Base-by-base conservation (phyloP, 2,113 vertebrate species). In the Donacobius atricapilla region DNA sequence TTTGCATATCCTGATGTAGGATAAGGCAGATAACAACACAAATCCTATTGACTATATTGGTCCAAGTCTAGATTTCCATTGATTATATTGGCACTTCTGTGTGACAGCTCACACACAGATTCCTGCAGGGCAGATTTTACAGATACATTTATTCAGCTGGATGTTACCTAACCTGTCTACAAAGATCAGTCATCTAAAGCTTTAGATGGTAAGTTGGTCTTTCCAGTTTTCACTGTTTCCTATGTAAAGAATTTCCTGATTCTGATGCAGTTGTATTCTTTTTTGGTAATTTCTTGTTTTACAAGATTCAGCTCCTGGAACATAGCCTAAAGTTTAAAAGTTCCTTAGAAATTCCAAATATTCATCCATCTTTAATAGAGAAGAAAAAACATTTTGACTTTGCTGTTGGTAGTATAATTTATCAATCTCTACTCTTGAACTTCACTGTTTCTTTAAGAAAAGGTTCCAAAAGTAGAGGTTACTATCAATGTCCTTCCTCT, bases 381-480 rank as follows among this genome's bases (percentile, higher is more conserved):
- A 93, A 91, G 94, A 73, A 53, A 87, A 56, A 82, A 22, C 35
- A 68, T 69, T 90, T 33, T 91, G 58, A 22, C 68, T 84, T 69
- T 23, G 54, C 53, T 91, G 40, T 51, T 65, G 75, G 42, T 19
- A 10, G n/a, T 39, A 85, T 60, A 23, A 79, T 73, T 96, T 95
- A 76, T 45, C 73, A 94, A 20, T 35, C 30, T 48, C 44, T 90
- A 40, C 50, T 84, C 65, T 45, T 21, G 8, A 96, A 86, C 53
- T 93, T 91, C 61, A 64, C 15, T 58, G 64, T 87, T 94, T 79
- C 37, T 93, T 88, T 40, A 71, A 91, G 75, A 23, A 64, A 97
- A 94, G 68, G 22, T 64, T 90, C 73, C 25, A 19, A 20, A 79
- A 7, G 9, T 25, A 95, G 97, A 98, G 96, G 97, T 95, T 97